A percentile compares a stretch with the other conserved stretches of the same genome.
These are phyloP conservation scores for Cephus cinctus DNA, from an alignment of 1,140 invertebrate genomes.

Conservation along the genomic window DNA sequence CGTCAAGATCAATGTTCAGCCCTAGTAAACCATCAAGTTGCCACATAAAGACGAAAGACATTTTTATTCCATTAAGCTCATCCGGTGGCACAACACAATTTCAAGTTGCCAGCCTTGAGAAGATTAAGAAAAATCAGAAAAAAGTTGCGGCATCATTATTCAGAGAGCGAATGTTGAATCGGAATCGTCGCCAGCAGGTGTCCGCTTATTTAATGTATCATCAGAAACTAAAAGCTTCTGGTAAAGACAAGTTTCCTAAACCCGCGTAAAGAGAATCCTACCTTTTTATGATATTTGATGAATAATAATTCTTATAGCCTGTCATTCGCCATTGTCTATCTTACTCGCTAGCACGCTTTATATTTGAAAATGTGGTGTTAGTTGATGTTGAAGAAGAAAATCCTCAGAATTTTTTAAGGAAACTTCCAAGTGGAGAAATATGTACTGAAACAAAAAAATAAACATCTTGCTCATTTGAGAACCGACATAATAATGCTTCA, in stretches of 20 bases:
- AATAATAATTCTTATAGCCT: too few relatives aligned
- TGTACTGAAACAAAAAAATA: too few relatives aligned
- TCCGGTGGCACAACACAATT: constrained; percentile 33
- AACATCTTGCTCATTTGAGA: too few relatives aligned
- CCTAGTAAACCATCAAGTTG: not conserved
- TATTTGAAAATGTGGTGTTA: too few relatives aligned
- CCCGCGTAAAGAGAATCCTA: too few relatives aligned
- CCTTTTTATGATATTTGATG: too few relatives aligned
- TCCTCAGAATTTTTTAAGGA: too few relatives aligned
- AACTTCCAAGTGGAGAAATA: too few relatives aligned
- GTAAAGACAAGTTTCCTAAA: constrained; percentile 15
- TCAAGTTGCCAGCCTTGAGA: constrained; percentile 22
- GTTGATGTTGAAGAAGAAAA: too few relatives aligned
- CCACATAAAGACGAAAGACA: constrained; percentile 11
- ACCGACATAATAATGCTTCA: too few relatives aligned
- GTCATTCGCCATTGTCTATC: too few relatives aligned
- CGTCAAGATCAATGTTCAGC: constrained; percentile 18
- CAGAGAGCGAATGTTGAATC: constrained; percentile 29
- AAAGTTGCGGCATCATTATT: constrained; percentile 11
- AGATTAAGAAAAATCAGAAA: constrained; percentile 15
- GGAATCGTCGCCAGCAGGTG: constrained; percentile 26
- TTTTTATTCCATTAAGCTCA: constrained; percentile 17
- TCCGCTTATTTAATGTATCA: constrained; percentile 28
- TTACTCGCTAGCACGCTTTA: too few relatives aligned
- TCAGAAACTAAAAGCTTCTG: constrained; percentile 26